phyloP scores from a whole-genome alignment of 2,888 invertebrate genomes.

The Periphyllus acericola region DNA sequence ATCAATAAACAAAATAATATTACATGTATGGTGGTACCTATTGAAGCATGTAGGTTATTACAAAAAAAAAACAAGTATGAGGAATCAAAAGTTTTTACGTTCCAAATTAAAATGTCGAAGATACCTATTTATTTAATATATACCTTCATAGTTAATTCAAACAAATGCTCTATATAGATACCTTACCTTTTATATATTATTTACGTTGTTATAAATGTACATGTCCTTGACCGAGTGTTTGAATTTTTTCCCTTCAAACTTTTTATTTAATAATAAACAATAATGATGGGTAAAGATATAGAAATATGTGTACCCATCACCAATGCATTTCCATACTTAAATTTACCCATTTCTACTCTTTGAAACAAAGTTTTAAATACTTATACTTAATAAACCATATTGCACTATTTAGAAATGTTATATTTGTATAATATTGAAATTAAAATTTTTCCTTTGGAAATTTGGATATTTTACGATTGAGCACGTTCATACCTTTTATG shows the following conservation, averaged over 20 bases:
- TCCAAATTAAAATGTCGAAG: not conserved
- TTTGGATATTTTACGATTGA: not conserved
- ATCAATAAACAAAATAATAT: not conserved
- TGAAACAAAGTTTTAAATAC: not conserved
- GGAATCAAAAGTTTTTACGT: not conserved
- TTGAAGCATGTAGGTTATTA: not conserved
- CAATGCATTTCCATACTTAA: not conserved
- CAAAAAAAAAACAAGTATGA: not conserved
- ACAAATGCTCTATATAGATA: not conserved
- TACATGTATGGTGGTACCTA: not conserved
- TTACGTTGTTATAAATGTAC: not conserved
- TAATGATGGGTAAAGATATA: not conserved
- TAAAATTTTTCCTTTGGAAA: not conserved
- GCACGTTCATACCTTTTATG: too few species aligned
- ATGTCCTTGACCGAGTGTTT: slow-evolving; percentile 5
- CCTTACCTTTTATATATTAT: not conserved
- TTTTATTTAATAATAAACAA: not conserved
- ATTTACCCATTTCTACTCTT: not conserved
- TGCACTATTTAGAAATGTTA: not conserved
- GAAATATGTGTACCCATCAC: too few species aligned
- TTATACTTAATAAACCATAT: not conserved
- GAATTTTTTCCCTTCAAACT: not conserved
- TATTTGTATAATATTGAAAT: not conserved
- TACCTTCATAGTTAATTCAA: not conserved
- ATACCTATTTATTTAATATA: not conserved